phyloP scores from a whole-genome alignment of 2,888 invertebrate genomes.

The Phrixothrix hirtus region DNA sequence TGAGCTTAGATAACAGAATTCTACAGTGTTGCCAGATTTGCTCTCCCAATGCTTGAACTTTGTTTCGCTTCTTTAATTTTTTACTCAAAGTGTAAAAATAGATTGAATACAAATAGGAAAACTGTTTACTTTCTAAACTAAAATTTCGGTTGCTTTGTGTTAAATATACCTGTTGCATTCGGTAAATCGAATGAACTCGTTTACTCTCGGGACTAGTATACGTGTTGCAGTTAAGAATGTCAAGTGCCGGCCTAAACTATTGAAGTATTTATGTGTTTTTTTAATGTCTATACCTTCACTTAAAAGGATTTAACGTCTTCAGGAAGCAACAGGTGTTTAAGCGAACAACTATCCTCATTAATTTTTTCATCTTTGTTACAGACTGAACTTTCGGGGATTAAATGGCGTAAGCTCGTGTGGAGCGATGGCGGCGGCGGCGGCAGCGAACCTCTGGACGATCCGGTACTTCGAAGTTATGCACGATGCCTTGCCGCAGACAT shows the following conservation, averaged over 20 bases:
- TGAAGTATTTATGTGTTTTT: constrained; percentile 39
- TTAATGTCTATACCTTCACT: constrained; percentile 15
- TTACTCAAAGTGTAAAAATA: too few relatives aligned
- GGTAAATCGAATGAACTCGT: constrained; percentile 28
- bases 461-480: constrained; percentile 87
- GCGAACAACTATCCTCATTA: neutral
- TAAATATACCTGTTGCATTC: constrained; percentile 25
- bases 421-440: constrained; percentile 67
- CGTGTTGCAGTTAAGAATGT: constrained; percentile 15
- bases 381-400: constrained; percentile 99
- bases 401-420: constrained; percentile 96
- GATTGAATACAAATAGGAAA: too few relatives aligned
- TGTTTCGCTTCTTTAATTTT: too few relatives aligned
- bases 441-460: constrained; percentile 77
- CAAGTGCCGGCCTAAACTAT: constrained; percentile 49
- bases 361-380: constrained; percentile 59
- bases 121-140: neutral
- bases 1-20: too few relatives aligned
- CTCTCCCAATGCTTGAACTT: neutral
- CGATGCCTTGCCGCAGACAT: constrained; percentile 92
- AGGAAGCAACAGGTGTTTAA: constrained; percentile 23
- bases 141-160: neutral
- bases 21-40: neutral
- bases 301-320: constrained; percentile 15
- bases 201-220: constrained; percentile 20